These are phyloP conservation scores for Potamarius usumacintae DNA, from an alignment of 2,113 vertebrate genomes.

Conservation along the genomic window DNA sequence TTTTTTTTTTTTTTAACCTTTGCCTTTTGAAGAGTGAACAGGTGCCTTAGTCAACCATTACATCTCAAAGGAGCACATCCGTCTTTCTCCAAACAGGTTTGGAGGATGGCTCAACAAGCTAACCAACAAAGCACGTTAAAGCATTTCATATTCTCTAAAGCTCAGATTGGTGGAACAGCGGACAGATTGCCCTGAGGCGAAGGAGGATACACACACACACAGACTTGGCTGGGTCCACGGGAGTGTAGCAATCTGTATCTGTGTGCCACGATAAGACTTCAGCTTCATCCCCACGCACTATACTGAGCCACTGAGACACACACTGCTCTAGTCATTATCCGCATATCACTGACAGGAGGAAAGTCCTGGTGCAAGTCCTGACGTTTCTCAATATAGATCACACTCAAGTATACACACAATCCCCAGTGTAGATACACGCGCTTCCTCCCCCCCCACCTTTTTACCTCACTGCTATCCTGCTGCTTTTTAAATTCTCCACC, in stretches of 20 bases:
- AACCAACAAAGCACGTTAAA: not conserved
- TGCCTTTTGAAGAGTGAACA: too few relatives aligned
- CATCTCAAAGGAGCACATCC: not conserved
- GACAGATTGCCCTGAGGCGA: constrained; percentile 20
- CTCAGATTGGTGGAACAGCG: not conserved
- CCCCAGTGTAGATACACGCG: not conserved
- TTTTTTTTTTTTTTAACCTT: too few relatives aligned
- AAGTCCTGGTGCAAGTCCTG: not conserved
- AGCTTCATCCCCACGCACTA: constrained; percentile 8
- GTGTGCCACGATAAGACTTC: constrained; percentile 36
- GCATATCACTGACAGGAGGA: constrained; percentile 43
- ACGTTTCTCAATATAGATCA: constrained; percentile 42
- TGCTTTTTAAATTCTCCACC: constrained; percentile 41
- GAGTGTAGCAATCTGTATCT: constrained; percentile 41
- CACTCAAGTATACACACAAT: constrained; percentile 9
- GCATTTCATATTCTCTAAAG: not conserved
- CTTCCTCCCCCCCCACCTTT: not conserved
- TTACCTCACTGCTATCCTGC: not conserved
- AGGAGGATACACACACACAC: not conserved
- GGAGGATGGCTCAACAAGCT: not conserved
- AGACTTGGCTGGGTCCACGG: not conserved
- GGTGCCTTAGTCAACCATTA: not conserved
- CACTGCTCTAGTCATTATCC: constrained; percentile 38
- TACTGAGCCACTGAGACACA: constrained; percentile 30
- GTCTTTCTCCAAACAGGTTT: not conserved